phyloP scores from a whole-genome alignment of 2,797 vertebrate species.

The Paedocypris micromegethes region DNA sequence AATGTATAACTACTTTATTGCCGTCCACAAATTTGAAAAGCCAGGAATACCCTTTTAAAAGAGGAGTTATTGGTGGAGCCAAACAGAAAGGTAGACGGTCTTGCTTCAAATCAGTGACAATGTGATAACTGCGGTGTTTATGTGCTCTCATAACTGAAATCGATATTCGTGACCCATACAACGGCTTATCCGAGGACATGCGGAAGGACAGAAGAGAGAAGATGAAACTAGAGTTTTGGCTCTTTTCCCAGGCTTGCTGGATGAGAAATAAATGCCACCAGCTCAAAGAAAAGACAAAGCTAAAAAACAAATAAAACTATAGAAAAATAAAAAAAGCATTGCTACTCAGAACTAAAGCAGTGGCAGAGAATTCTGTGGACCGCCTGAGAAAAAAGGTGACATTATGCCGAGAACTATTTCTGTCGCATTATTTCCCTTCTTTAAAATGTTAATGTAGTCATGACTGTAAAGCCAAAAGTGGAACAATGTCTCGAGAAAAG shows the following conservation, averaged over 20 bases:
- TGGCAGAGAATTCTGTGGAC: conserved; percentile 4
- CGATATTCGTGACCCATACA: conserved; percentile 31
- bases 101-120: conserved; percentile 2
- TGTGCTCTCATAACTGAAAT: conserved; percentile 27
- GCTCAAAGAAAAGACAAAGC: conserved; percentile 57
- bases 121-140: conserved; percentile 24
- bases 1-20: background rate
- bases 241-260: conserved; percentile 58
- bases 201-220: conserved; percentile 49
- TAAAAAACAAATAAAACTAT: conserved; percentile 41
- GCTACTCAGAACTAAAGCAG: conserved; percentile 3
- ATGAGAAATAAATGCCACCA: conserved; percentile 65
- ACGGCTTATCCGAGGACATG: conserved; percentile 42
- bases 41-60: background rate
- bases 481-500: conserved; percentile 47
- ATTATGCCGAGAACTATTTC: background rate
- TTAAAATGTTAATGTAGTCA: conserved; percentile 60
- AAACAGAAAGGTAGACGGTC: background rate
- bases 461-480: conserved; percentile 46
- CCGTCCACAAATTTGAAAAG: background rate
- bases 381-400: background rate
- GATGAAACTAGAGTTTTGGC: conserved; percentile 59
- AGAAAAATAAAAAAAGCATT: conserved; percentile 7
- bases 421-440: conserved; percentile 32
- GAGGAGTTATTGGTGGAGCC: background rate